phyloP scores from a whole-genome alignment of 2,888 invertebrate genomes.

The Ditula angustiorana region DNA sequence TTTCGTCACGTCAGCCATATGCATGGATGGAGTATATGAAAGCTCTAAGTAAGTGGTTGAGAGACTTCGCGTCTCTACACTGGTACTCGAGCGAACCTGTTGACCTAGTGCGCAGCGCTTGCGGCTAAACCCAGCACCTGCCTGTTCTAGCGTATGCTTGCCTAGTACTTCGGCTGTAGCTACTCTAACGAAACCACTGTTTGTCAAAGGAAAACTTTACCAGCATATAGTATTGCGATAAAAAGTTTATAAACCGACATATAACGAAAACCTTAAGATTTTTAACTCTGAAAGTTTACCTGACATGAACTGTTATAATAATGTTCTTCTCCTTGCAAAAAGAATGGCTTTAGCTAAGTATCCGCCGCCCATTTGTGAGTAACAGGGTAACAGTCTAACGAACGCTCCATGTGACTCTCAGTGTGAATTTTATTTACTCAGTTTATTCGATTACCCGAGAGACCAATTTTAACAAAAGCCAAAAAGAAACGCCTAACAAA shows the following conservation, averaged over 20 bases:
- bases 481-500: not conserved
- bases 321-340: too few relatives aligned
- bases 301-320: too few relatives aligned
- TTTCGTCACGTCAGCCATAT: conserved; percentile 45
- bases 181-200: conserved; percentile 56
- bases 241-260: too few relatives aligned
- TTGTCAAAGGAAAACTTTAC: conserved; percentile 59
- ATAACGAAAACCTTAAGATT: too few relatives aligned
- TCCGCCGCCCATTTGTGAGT: not conserved
- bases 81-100: conserved; percentile 74
- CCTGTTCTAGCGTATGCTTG: conserved; percentile 53
- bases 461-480: not conserved
- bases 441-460: conserved; percentile 7
- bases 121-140: conserved; percentile 72
- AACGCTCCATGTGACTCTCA: conserved; percentile 8
- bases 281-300: too few relatives aligned
- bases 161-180: conserved; percentile 49
- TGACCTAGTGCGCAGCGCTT: conserved; percentile 76
- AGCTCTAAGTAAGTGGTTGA: conserved; percentile 74
- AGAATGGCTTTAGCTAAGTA: not conserved
- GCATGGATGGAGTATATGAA: conserved; percentile 55
- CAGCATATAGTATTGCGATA: conserved; percentile 43
- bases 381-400: not conserved
- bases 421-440: not conserved
- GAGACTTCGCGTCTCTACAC: conserved; percentile 68